Evolutionary conservation across 2,888 invertebrate species (phyloP).

Genomic region (Calameuta pallipes): DNA sequence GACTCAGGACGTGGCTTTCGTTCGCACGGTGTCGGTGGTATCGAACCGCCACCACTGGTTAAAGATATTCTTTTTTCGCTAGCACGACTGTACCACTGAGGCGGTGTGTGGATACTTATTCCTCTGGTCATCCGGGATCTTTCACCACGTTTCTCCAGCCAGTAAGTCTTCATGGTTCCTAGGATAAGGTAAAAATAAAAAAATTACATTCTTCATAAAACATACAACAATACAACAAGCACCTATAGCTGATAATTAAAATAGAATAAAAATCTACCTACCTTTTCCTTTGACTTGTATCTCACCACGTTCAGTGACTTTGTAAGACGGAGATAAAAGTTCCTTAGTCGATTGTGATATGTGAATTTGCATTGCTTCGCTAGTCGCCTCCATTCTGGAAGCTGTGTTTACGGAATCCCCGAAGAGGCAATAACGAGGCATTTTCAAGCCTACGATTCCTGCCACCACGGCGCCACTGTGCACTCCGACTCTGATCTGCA

Average conservation of each 20-base stretch:
- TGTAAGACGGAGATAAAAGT: constrained; percentile 79
- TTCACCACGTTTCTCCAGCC: constrained; percentile 81
- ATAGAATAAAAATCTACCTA: constrained; percentile 47
- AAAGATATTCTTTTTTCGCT: constrained; percentile 58
- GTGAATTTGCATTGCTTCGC: constrained; percentile 93
- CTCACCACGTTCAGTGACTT: constrained; percentile 82
- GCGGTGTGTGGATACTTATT: constrained; percentile 54
- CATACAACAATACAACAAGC: not conserved
- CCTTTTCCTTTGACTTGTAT: constrained; percentile 94
- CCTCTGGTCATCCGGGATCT: constrained; percentile 68
- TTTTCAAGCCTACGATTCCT: constrained; percentile 93
- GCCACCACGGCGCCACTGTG: constrained; percentile 94
- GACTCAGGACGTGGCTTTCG: constrained; percentile 26
- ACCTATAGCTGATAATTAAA: not conserved
- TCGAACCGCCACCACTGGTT: constrained; percentile 15
- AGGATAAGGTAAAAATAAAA: constrained; percentile 17
- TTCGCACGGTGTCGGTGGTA: not conserved
- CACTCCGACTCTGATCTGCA: constrained; percentile 86
- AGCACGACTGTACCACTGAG: constrained; percentile 62
- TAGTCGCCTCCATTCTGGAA: constrained; percentile 92
- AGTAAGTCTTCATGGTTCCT: constrained; percentile 90
- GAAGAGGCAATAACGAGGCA: constrained; percentile 86
- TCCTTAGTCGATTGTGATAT: constrained; percentile 90
- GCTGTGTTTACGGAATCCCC: constrained; percentile 94
- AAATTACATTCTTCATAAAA: not conserved